phyloP scores from a whole-genome alignment of 2,888 invertebrate species.

The Hesperia comma region DNA sequence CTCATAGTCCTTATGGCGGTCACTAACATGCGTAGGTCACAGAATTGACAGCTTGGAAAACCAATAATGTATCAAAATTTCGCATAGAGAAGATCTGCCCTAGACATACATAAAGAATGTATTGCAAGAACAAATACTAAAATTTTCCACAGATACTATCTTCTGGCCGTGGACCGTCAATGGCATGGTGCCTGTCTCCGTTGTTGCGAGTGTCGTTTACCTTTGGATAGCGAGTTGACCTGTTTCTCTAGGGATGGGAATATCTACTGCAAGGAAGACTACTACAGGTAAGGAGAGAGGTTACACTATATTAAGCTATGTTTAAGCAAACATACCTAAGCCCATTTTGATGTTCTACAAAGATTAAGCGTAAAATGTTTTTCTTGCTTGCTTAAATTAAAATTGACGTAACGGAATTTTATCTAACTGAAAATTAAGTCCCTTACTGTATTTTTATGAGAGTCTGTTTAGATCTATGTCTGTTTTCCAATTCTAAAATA shows the following conservation, averaged over 20 bases:
- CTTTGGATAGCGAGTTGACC: slow-evolving; percentile 93
- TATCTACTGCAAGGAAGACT: slow-evolving; percentile 97
- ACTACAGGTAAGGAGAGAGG: slow-evolving; percentile 88
- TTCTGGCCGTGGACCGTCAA: slow-evolving; percentile 93
- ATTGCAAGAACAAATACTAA: background rate
- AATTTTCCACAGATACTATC: slow-evolving; percentile 81
- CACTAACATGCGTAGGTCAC: no score
- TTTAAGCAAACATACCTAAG: no score
- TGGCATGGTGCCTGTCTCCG: slow-evolving; percentile 94
- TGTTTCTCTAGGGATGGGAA: slow-evolving; percentile 95
- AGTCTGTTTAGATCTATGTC: background rate
- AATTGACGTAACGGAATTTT: no score
- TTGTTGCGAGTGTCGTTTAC: slow-evolving; percentile 93
- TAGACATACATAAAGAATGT: no score
- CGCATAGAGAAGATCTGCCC: no score
- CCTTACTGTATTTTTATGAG: background rate
- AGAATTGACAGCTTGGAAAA: no score
- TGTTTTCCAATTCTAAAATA: background rate
- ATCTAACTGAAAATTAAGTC: background rate
- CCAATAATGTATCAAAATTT: no score
- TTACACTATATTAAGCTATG: background rate
- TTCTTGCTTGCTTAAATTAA: no score
- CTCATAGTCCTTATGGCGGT: no score
- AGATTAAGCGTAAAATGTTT: no score
- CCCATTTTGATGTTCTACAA: no score